phyloP scores from a whole-genome alignment of 2,888 invertebrate genomes.

The Ephialtes manifestator region DNA sequence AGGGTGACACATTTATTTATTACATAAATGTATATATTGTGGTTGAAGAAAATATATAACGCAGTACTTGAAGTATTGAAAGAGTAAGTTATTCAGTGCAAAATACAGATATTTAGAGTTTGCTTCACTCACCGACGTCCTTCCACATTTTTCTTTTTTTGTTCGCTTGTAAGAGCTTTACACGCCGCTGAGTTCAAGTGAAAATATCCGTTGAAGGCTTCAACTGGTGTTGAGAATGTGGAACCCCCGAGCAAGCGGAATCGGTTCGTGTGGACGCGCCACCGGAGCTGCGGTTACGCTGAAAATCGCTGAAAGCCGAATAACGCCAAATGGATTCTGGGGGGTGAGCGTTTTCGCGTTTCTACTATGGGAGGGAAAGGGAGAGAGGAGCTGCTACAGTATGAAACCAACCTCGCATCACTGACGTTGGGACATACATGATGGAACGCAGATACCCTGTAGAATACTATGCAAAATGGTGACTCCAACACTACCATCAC shows the following conservation, averaged over 20 bases:
- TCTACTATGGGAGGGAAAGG: conserved; percentile 7
- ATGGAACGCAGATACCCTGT: conserved; percentile 45
- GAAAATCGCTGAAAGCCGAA: conserved; percentile 57
- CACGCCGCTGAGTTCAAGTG: neutral
- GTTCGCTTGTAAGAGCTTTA: conserved; percentile 10
- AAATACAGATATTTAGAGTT: conserved; percentile 25
- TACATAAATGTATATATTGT: neutral
- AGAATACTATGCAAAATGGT: conserved; percentile 31
- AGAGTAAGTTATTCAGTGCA: conserved; percentile 12
- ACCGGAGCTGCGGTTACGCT: conserved; percentile 16
- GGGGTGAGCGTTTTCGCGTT: conserved; percentile 31
- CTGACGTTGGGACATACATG: conserved; percentile 52
- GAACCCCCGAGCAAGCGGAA: neutral
- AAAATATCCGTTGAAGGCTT: conserved; percentile 31
- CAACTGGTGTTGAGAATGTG: neutral
- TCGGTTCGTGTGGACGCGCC: conserved; percentile 23
- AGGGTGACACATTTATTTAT: conserved; percentile 5
- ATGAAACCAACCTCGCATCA: conserved; percentile 28
- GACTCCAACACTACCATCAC: neutral
- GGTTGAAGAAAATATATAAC: neutral
- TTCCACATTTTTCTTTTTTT: neutral
- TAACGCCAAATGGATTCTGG: conserved; percentile 61
- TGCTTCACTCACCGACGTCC: neutral
- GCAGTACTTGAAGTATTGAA: neutral
- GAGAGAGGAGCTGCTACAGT: conserved; percentile 26